Evolutionary conservation across 1,140 invertebrate species (phyloP).

Genomic region (Phortica variegata): DNA sequence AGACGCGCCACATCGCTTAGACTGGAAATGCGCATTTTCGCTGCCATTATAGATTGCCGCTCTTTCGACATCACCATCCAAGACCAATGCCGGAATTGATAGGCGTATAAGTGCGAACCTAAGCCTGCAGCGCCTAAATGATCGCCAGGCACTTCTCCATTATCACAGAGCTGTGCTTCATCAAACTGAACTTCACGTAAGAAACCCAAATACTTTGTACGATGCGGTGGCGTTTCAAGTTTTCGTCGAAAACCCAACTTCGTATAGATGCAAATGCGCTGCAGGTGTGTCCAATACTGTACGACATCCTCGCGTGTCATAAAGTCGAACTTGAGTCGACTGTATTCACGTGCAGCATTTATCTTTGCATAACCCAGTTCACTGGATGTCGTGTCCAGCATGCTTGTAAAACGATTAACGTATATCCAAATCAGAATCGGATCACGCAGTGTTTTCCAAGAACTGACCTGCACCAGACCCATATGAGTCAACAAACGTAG

Average conservation of each 20-base stretch:
- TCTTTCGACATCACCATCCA: conserved; percentile 43
- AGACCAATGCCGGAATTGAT: conserved; percentile 71
- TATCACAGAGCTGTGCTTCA: conserved; percentile 33
- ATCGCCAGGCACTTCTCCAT: conserved; percentile 70
- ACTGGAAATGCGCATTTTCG: conserved; percentile 11
- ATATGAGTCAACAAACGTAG: conserved; percentile 64
- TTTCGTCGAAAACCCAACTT: conserved; percentile 61
- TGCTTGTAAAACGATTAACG: conserved; percentile 64
- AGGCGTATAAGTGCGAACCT: conserved; percentile 69
- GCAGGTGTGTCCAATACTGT: conserved; percentile 74
- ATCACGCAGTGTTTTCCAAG: conserved; percentile 68
- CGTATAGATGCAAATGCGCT: conserved; percentile 69
- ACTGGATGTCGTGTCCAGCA: conserved; percentile 70
- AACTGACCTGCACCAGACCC: conserved; percentile 65
- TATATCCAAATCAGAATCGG: conserved; percentile 66
- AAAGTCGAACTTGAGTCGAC: conserved; percentile 62
- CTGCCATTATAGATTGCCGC: not conserved
- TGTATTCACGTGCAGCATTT: conserved; percentile 62
- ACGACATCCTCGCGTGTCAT: conserved; percentile 61
- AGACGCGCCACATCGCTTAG: conserved; percentile 20
- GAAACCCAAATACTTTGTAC: conserved; percentile 21
- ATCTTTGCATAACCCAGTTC: conserved; percentile 66
- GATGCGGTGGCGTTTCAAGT: not conserved
- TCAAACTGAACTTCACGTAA: conserved; percentile 28
- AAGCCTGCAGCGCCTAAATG: conserved; percentile 71